phyloP scores from a whole-genome alignment of 2,888 invertebrate species.

The Notocelia uddmanniana region DNA sequence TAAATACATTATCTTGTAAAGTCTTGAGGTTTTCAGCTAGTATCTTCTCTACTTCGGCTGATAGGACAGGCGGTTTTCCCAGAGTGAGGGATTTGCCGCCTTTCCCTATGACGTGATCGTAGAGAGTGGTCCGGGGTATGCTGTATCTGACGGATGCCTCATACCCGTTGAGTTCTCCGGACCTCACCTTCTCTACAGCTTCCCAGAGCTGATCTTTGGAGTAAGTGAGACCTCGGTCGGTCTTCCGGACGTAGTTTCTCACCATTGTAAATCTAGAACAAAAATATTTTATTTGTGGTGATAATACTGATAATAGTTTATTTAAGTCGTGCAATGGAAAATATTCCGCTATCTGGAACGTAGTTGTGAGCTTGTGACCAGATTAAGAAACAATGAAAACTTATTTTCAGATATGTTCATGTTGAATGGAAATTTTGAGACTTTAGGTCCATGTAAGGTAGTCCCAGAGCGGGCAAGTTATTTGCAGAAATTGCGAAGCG shows the following conservation, averaged over 20 bases:
- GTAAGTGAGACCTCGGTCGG: slow-evolving; percentile 12
- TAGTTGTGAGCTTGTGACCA: no score
- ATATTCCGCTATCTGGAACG: no score
- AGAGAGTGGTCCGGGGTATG: slow-evolving; percentile 12
- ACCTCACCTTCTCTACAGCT: slow-evolving; percentile 2
- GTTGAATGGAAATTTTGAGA: no score
- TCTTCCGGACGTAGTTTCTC: slow-evolving; percentile 19
- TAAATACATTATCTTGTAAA: slow-evolving; percentile 5
- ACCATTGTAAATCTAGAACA: slow-evolving; percentile 15
- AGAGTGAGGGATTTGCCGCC: slow-evolving; percentile 2
- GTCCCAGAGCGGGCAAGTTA: no score
- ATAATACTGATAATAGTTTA: background rate
- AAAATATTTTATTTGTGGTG: background rate
- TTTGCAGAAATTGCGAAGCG: no score
- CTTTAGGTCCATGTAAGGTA: no score
- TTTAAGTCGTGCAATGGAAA: no score
- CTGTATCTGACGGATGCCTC: slow-evolving; percentile 3
- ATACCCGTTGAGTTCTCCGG: slow-evolving; percentile 2
- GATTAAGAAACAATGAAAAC: no score
- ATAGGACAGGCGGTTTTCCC: slow-evolving; percentile 12
- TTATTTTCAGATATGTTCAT: no score
- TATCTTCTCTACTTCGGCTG: background rate
- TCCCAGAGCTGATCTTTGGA: background rate
- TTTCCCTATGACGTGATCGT: slow-evolving; percentile 1
- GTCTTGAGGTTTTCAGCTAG: slow-evolving; percentile 7